Evolutionary conservation across 2,113 vertebrate genomes (phyloP).

Genomic region (Collichthys lucidus): DNA sequence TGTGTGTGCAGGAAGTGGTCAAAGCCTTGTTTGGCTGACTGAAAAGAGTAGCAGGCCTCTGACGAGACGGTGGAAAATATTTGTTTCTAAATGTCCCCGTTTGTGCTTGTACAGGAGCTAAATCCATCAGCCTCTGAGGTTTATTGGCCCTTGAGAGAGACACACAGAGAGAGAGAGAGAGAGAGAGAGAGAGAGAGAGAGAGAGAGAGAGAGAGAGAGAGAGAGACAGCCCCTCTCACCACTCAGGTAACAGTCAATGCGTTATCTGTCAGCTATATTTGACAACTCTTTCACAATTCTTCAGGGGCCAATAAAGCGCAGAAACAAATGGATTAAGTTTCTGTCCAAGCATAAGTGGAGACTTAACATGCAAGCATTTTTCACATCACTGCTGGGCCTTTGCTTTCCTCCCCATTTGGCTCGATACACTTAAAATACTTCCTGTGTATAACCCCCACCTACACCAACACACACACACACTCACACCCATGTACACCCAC

Average conservation of each 20-base stretch:
- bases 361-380: conserved; percentile 29
- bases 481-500: neutral
- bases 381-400: neutral
- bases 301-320: conserved; percentile 17
- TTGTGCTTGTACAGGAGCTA: conserved; percentile 18
- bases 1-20: conserved; percentile 54
- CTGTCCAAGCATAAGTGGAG: conserved; percentile 3
- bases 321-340: conserved; percentile 35
- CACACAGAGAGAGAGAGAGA: conserved; percentile 25
- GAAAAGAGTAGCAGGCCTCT: conserved; percentile 28
- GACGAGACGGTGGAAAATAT: conserved; percentile 22
- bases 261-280: conserved; percentile 57
- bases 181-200: conserved; percentile 21
- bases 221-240: conserved; percentile 15
- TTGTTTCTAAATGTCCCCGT: conserved; percentile 33
- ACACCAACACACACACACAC: neutral
- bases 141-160: conserved; percentile 29
- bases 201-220: conserved; percentile 28
- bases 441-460: conserved; percentile 21
- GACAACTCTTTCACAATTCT: conserved; percentile 45
- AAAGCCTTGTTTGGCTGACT: conserved; percentile 25
- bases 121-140: conserved; percentile 40
- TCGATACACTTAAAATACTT: conserved; percentile 40
- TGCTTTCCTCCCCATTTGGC: conserved; percentile 12
- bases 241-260: conserved; percentile 21